These are phyloP conservation scores for Macropis europaea DNA, from an alignment of 2,888 invertebrate genomes.

Conservation along the genomic window DNA sequence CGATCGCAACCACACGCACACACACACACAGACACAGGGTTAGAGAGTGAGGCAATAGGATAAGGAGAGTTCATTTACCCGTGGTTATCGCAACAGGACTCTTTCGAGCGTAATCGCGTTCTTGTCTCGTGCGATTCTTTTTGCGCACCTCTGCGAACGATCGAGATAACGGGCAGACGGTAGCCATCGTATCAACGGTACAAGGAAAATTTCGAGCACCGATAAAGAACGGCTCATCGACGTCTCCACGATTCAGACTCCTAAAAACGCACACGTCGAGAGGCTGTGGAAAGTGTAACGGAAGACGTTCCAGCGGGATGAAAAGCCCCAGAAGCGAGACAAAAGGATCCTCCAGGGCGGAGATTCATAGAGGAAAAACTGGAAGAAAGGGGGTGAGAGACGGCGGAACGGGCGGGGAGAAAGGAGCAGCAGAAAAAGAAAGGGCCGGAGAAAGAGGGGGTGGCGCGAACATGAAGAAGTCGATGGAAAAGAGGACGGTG, in stretches of 20 bases:
- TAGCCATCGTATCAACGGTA: no score
- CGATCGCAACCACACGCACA: neutral
- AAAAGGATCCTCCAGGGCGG: no score
- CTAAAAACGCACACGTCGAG: no score
- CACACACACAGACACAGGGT: neutral
- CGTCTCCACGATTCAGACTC: no score
- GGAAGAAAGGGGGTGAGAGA: neutral
- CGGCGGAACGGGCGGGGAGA: neutral
- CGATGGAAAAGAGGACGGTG: conserved; percentile 15
- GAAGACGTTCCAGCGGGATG: no score
- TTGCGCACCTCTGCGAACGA: conserved; percentile 39
- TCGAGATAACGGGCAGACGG: conserved; percentile 42
- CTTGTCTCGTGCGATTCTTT: conserved; percentile 62
- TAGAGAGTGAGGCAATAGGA: conserved; percentile 35
- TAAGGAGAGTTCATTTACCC: conserved; percentile 67
- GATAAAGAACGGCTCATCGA: no score
- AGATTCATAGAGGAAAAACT: neutral
- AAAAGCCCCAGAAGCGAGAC: no score
- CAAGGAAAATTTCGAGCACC: no score
- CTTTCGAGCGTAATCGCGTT: conserved; percentile 62
- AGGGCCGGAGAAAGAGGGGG: conserved; percentile 10
- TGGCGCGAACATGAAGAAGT: neutral
- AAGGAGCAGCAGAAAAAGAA: conserved; percentile 29
- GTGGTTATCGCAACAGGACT: conserved; percentile 63
- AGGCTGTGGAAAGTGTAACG: no score